Evolutionary conservation across 2,113 vertebrate species (phyloP).

Genomic region (Labeo rohita): DNA sequence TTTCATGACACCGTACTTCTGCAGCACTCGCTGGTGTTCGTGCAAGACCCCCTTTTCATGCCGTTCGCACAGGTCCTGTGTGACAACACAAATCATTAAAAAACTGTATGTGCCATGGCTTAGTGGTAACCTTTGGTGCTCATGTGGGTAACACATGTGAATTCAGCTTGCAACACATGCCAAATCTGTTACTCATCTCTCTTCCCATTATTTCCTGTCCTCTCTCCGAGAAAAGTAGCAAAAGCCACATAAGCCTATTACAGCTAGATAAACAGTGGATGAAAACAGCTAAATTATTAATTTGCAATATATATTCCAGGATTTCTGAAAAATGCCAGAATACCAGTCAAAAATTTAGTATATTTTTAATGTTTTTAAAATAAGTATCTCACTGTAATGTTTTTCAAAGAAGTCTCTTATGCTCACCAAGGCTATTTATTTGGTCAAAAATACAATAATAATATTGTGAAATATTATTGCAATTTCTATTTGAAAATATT

Average conservation of each 20-base stretch:
- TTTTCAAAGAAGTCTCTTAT: no score
- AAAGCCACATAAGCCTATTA: no score
- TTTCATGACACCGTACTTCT: constrained; percentile 94
- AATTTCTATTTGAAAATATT: not conserved
- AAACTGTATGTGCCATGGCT: not conserved
- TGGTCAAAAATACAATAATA: not conserved
- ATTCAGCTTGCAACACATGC: not conserved
- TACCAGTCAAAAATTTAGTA: no score
- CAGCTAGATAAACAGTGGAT: not conserved
- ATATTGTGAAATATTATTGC: not conserved
- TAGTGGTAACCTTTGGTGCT: not conserved
- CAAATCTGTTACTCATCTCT: not conserved
- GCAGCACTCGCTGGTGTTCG: constrained; percentile 92
- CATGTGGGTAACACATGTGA: not conserved
- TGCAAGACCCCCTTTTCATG: constrained; percentile 94
- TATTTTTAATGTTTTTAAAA: no score
- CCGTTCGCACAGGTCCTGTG: constrained; percentile 92
- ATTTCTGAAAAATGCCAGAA: not conserved
- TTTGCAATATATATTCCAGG: not conserved
- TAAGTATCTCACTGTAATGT: no score
- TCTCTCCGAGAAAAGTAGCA: not conserved
- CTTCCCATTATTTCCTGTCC: not conserved
- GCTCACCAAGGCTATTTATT: not conserved
- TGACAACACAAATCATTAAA: not conserved
- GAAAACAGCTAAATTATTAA: not conserved